These are phyloP conservation scores for Odontomachus brunneus DNA, from an alignment of 1,140 invertebrate species.

Conservation along the genomic window DNA sequence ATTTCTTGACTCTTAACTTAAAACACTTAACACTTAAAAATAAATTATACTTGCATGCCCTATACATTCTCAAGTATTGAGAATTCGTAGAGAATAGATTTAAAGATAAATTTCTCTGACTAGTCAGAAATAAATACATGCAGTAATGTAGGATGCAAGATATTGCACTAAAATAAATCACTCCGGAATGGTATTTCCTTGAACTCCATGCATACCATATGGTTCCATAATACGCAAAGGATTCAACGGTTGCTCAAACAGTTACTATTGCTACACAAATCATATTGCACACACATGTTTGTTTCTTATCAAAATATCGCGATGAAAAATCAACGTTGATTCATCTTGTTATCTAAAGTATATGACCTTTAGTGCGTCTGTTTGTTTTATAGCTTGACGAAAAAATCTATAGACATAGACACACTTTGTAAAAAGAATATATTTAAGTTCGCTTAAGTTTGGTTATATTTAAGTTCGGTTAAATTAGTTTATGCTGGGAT, in stretches of 20 bases:
- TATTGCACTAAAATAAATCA: slow-evolving; percentile 13
- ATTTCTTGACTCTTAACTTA: not conserved
- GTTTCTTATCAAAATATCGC: not conserved
- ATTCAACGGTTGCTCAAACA: slow-evolving; percentile 16
- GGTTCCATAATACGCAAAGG: slow-evolving; percentile 1
- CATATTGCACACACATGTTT: not conserved
- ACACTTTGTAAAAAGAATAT: not conserved
- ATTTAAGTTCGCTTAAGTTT: no score
- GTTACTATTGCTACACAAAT: slow-evolving; percentile 16
- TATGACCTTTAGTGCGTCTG: not conserved
- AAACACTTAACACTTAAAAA: not conserved
- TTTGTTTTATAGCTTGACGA: not conserved
- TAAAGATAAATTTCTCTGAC: not conserved
- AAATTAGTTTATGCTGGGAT: no score
- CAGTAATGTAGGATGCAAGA: not conserved
- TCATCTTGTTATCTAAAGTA: not conserved
- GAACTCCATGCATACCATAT: slow-evolving; percentile 1
- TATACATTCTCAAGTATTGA: not conserved
- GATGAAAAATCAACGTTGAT: not conserved
- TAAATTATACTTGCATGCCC: not conserved
- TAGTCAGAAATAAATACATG: not conserved
- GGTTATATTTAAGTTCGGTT: no score
- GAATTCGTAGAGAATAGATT: not conserved
- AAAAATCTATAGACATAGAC: not conserved
- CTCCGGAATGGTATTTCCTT: not conserved